phyloP scores from a whole-genome alignment of 2,113 vertebrate genomes.

The Pteruthius melanotis region DNA sequence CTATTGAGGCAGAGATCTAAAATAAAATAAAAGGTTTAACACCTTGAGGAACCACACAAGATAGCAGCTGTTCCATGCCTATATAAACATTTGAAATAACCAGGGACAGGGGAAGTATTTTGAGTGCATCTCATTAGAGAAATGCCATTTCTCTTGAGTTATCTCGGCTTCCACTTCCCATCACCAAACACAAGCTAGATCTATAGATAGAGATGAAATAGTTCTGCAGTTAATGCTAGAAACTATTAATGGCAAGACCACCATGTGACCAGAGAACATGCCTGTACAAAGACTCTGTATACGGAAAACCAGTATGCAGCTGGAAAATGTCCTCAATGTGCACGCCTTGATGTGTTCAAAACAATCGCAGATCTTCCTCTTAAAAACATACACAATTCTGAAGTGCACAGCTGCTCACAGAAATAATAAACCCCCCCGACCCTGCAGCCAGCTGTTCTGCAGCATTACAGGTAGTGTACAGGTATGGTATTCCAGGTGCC shows the following conservation, averaged over 20 bases:
- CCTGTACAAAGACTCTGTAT: constrained; percentile 44
- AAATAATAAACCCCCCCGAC: not conserved
- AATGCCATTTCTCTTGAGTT: constrained; percentile 55
- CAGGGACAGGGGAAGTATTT: constrained; percentile 19
- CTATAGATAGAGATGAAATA: constrained; percentile 68
- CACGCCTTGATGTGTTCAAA: constrained; percentile 20
- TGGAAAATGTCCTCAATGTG: constrained; percentile 31
- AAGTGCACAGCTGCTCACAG: not conserved
- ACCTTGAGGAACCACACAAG: not conserved
- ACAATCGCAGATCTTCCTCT: constrained; percentile 31
- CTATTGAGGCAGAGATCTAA: not conserved
- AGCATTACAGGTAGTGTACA: not conserved
- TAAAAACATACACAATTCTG: not conserved
- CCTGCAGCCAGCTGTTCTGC: not conserved
- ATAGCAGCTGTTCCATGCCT: constrained; percentile 6
- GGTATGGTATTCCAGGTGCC: not conserved
- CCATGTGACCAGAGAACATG: constrained; percentile 58
- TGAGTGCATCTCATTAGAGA: constrained; percentile 42
- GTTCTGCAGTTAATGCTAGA: constrained; percentile 53
- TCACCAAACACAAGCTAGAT: constrained; percentile 60
- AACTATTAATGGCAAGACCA: constrained; percentile 69
- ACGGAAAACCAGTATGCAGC: constrained; percentile 29
- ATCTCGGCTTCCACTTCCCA: constrained; percentile 59
- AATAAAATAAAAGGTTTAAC: not conserved
- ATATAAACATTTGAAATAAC: constrained; percentile 6